Percentiles rank a stretch among this genome's conserved stretches.
Conservation (phyloP, 2,113 vertebrate genomes). For the Hipposideros armiger region DNA sequence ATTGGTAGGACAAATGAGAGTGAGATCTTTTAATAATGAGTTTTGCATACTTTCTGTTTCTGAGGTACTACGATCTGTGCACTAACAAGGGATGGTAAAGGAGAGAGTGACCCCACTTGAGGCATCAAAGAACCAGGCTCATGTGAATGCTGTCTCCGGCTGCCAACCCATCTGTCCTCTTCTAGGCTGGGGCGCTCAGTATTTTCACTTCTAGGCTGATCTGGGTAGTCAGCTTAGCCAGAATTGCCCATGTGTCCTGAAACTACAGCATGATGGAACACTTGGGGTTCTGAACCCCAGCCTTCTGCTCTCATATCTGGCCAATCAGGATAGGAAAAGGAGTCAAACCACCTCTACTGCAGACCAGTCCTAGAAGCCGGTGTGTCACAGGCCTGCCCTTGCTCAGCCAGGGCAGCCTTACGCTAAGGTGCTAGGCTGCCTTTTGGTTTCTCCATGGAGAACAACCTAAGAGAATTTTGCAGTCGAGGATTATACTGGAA, state of each 20-base stretch:
- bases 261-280: not conserved
- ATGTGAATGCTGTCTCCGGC: not conserved
- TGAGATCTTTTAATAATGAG: not conserved
- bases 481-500: not conserved
- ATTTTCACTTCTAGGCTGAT: not conserved
- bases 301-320: not conserved
- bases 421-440: not conserved
- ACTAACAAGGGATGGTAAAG: not conserved
- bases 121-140: not conserved
- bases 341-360: not conserved
- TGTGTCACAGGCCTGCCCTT: not conserved
- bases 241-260: not conserved
- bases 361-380: not conserved
- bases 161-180: not conserved
- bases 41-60: not conserved
- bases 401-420: not conserved
- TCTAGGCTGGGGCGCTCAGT: not conserved
- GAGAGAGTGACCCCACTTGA: not conserved
- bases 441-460: not conserved
- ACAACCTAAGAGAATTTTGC: not conserved
- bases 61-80: not conserved
- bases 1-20: not conserved
- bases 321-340: not conserved
- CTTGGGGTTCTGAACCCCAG: not conserved
- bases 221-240: not conserved